Evolutionary conservation across 1,140 invertebrate genomes (phyloP).

Genomic region (Nylanderia fulva): DNA sequence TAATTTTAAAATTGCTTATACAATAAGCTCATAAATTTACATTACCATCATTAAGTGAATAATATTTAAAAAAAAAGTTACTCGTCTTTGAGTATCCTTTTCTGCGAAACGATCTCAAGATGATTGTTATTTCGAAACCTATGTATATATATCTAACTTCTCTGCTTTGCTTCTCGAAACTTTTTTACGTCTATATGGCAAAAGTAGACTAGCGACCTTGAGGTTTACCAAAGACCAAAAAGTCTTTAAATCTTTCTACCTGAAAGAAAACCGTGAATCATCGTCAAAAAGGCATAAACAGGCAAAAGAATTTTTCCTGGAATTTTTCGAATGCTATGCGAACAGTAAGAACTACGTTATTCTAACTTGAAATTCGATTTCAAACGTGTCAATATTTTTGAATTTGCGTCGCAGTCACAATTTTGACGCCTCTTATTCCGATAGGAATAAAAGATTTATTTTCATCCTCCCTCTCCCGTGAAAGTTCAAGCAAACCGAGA

Average conservation of each 20-base stretch:
- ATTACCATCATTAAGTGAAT: neutral
- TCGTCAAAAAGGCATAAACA: too few species aligned
- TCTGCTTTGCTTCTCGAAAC: neutral
- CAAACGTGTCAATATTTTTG: neutral
- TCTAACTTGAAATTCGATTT: neutral
- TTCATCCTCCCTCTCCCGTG: conserved; percentile 20
- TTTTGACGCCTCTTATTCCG: neutral
- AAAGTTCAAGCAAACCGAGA: conserved; percentile 11
- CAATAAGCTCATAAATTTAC: neutral
- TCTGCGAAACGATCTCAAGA: too few species aligned
- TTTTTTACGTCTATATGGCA: conserved; percentile 1
- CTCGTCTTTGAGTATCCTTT: neutral
- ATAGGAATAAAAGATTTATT: conserved; percentile 26
- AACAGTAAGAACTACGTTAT: too few species aligned
- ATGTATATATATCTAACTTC: conserved; percentile 51
- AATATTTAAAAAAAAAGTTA: conserved; percentile 13
- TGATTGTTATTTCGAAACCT: neutral
- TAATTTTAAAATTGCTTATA: too few species aligned
- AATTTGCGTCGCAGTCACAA: neutral
- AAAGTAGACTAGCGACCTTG: conserved; percentile 29
- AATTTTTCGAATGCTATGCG: neutral
- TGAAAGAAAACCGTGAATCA: conserved; percentile 16
- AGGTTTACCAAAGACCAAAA: too few species aligned
- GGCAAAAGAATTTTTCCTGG: too few species aligned
- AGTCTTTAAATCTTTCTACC: too few species aligned